A percentile compares a stretch with the other conserved stretches of the same genome.
phyloP scores from a whole-genome alignment of 1,140 invertebrate genomes.

The Drosophila pandora region DNA sequence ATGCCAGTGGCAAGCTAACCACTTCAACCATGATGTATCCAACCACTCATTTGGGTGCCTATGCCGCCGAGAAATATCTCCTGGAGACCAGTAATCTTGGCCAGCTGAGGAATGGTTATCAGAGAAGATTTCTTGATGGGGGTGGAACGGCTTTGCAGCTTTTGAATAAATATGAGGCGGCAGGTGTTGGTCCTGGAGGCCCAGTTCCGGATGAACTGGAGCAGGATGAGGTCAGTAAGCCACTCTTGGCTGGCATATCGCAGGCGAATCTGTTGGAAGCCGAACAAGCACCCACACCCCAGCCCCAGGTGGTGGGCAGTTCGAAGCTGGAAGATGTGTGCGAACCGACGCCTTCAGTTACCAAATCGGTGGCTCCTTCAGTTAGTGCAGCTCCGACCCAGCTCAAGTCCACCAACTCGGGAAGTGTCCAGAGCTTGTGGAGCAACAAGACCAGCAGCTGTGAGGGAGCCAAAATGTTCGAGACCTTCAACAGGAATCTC shows the following conservation, averaged over 20 bases:
- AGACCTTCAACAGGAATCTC: slow-evolving; percentile 82
- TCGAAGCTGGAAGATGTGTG: slow-evolving; percentile 67
- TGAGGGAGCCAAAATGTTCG: slow-evolving; percentile 83
- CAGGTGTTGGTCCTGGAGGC: background rate
- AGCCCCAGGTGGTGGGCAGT: background rate
- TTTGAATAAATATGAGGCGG: slow-evolving; percentile 42
- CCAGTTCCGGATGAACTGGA: slow-evolving; percentile 49
- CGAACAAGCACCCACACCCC: background rate
- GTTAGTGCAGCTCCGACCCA: slow-evolving; percentile 31
- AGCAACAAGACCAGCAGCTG: slow-evolving; percentile 81
- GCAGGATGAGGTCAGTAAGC: slow-evolving; percentile 68
- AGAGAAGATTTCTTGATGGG: slow-evolving; percentile 71
- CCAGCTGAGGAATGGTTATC: slow-evolving; percentile 59
- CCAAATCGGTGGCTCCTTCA: slow-evolving; percentile 28
- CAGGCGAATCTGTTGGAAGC: slow-evolving; percentile 13
- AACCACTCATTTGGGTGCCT: slow-evolving; percentile 67
- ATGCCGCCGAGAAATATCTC: slow-evolving; percentile 73
- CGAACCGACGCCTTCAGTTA: slow-evolving; percentile 33
- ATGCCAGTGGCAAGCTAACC: slow-evolving; percentile 48
- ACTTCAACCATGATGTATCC: slow-evolving; percentile 74
- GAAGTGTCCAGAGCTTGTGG: slow-evolving; percentile 81
- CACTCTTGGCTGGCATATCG: slow-evolving; percentile 56
- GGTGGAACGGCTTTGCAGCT: slow-evolving; percentile 75
- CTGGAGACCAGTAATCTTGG: slow-evolving; percentile 71
- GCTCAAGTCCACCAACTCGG: slow-evolving; percentile 71